phyloP scores from a whole-genome alignment of 2,797 vertebrate genomes.

The Eptatretus atami region DNA sequence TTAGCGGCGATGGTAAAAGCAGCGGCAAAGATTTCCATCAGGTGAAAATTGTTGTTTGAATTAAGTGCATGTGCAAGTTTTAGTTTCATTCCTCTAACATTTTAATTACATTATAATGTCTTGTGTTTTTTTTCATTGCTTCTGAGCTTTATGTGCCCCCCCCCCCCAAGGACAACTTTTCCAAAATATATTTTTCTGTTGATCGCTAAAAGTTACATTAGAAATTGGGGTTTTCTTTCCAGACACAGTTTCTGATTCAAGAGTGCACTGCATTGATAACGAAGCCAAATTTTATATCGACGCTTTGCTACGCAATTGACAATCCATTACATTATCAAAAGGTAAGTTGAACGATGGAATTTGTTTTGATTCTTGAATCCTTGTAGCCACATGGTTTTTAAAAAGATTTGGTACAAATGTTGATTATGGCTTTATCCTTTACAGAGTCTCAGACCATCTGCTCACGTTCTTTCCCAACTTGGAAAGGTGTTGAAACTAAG shows the following conservation, averaged over 20 bases:
- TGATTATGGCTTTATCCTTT: conserved; percentile 11
- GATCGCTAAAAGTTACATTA: background rate
- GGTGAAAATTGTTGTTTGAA: conserved; percentile 25
- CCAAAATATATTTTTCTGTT: background rate
- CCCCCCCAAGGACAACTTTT: background rate
- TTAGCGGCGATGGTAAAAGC: conserved; percentile 99
- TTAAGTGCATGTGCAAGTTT: background rate
- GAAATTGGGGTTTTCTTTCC: background rate
- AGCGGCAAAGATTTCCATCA: conserved; percentile 99
- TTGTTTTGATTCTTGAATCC: too few relatives aligned
- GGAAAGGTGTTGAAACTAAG: conserved; percentile 99
- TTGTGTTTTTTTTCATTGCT: too few relatives aligned
- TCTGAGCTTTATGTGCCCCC: too few relatives aligned
- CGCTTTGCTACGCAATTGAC: conserved; percentile 95
- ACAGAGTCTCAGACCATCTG: conserved; percentile 91
- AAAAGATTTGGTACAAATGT: background rate
- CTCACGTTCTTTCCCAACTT: conserved; percentile 80
- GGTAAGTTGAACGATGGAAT: conserved; percentile 22
- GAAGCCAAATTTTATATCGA: conserved; percentile 98
- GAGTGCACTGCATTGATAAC: conserved; percentile 95
- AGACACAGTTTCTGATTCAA: conserved; percentile 99
- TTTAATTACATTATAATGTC: too few relatives aligned
- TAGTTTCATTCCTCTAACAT: background rate
- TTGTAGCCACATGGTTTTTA: background rate
- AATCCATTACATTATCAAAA: conserved; percentile 99